Conservation (phyloP, 2,888 invertebrate species). For the Leptopilina drosophilae region DNA sequence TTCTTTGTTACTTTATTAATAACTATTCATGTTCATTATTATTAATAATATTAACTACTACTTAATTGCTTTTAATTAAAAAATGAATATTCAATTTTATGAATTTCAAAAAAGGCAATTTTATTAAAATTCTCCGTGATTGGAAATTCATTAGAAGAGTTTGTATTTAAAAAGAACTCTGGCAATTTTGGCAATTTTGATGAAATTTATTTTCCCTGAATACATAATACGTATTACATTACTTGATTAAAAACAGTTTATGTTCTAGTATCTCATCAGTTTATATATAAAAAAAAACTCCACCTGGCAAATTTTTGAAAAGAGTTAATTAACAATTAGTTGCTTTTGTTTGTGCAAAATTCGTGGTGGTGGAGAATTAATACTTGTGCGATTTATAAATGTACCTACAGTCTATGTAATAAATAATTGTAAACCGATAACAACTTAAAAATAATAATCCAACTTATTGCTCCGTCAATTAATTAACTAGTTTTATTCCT, state of each 20-base stretch:
- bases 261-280: neutral
- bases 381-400: conserved; percentile 21
- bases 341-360: neutral
- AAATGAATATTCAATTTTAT: too few relatives aligned
- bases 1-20: too few relatives aligned
- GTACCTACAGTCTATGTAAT: neutral
- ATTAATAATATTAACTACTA: too few relatives aligned
- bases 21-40: too few relatives aligned
- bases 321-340: neutral
- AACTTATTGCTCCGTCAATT: too few relatives aligned
- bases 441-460: conserved; percentile 8
- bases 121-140: too few relatives aligned
- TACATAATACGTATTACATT: neutral
- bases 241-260: neutral
- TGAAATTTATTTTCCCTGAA: neutral
- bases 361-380: neutral
- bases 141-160: too few relatives aligned
- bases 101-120: too few relatives aligned
- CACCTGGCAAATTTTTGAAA: neutral
- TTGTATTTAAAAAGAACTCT: too few relatives aligned
- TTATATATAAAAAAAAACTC: neutral
- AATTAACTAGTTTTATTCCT: neutral
- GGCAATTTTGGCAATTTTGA: neutral
- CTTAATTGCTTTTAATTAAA: too few relatives aligned
- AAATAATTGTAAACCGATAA: conserved; percentile 11